Conservation (phyloP, 2,797 vertebrate species). For the Arrhamphus sclerolepis region DNA sequence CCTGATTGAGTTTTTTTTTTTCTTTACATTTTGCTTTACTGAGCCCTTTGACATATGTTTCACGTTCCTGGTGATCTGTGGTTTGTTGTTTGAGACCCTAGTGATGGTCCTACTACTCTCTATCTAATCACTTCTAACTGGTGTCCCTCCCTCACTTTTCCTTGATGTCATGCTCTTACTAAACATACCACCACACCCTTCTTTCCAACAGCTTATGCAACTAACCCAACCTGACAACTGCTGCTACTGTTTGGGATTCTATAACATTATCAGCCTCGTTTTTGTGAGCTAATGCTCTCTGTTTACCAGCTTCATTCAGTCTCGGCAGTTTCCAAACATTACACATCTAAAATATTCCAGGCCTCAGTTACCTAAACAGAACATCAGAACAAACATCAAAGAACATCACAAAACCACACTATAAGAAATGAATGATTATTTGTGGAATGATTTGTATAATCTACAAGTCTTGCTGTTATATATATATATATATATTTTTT, state of each 20-base stretch:
- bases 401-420: too few species aligned
- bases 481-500: too few species aligned
- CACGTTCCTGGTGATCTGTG: too few species aligned
- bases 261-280: conserved; percentile 30
- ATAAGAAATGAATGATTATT: not conserved
- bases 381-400: too few species aligned
- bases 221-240: not conserved
- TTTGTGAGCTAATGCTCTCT: conserved; percentile 11
- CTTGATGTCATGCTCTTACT: conserved; percentile 18
- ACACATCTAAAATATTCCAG: conserved; percentile 40
- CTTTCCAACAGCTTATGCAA: conserved; percentile 18
- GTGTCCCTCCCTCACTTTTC: conserved; percentile 31
- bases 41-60: too few species aligned
- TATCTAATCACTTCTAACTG: conserved; percentile 44
- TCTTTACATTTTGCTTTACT: too few species aligned
- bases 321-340: conserved; percentile 40
- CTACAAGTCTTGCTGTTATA: not conserved
- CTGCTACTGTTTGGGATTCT: not conserved
- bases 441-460: conserved; percentile 2
- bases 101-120: not conserved
- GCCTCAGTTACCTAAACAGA: too few species aligned
- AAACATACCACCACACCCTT: conserved; percentile 32
- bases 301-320: conserved; percentile 25
- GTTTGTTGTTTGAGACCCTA: too few species aligned
- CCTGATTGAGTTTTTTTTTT: too few species aligned